Evolutionary conservation across 2,113 vertebrate species (phyloP).

Genomic region (Oplegnathus fasciatus): DNA sequence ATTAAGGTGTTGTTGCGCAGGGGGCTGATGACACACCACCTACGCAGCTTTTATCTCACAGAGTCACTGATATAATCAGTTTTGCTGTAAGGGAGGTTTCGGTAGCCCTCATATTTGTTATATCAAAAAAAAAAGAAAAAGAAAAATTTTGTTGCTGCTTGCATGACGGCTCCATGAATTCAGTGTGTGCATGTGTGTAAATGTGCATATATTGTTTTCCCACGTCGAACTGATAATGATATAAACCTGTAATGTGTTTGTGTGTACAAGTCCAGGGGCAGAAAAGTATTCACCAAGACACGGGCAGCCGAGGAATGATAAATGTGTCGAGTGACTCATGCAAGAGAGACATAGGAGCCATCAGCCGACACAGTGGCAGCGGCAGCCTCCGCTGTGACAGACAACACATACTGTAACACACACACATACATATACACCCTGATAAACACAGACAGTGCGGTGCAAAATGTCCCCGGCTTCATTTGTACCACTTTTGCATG

Average conservation of each 20-base stretch:
- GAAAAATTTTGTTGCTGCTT: neutral
- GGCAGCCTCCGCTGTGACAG: conserved; percentile 51
- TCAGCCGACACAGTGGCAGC: conserved; percentile 52
- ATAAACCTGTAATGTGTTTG: neutral
- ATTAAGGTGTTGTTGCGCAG: conserved; percentile 48
- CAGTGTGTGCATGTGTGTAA: neutral
- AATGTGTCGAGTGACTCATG: conserved; percentile 75
- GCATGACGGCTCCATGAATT: neutral
- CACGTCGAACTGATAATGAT: neutral
- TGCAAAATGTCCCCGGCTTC: conserved; percentile 60
- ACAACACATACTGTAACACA: conserved; percentile 58
- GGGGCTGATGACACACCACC: conserved; percentile 57
- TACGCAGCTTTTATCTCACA: conserved; percentile 56
- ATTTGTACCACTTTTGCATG: conserved; percentile 59
- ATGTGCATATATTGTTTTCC: neutral
- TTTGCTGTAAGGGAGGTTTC: conserved; percentile 38
- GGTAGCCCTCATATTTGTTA: neutral
- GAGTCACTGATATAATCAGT: conserved; percentile 34
- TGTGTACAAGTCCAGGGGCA: conserved; percentile 29
- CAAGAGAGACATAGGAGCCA: conserved; percentile 54
- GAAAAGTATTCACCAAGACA: conserved; percentile 53
- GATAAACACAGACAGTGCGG: conserved; percentile 28
- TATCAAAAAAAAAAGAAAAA: neutral
- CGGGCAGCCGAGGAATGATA: conserved; percentile 52
- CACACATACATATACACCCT: conserved; percentile 5